phyloP scores from a whole-genome alignment of 2,888 invertebrate genomes.

The Amorpha juglandis region DNA sequence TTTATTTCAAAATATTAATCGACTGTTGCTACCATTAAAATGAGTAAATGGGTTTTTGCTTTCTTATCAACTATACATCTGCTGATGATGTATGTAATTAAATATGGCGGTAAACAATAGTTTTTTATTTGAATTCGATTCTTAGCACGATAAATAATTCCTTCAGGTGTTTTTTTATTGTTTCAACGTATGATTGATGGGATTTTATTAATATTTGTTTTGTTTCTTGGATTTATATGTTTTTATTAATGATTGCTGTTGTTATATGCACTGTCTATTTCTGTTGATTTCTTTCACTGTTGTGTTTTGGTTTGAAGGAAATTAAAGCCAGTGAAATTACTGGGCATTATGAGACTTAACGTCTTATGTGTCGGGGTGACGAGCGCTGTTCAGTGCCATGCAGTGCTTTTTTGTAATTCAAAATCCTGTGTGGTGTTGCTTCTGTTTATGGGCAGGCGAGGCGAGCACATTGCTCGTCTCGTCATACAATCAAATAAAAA shows the following conservation, averaged over 20 bases:
- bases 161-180: background rate
- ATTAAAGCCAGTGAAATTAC: too few species aligned
- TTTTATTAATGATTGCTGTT: background rate
- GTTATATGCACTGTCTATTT: too few species aligned
- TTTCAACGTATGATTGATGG: background rate
- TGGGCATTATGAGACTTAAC: too few species aligned
- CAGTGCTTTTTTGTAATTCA: too few species aligned
- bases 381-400: too few species aligned
- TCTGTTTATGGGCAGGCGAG: too few species aligned
- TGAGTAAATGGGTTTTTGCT: background rate
- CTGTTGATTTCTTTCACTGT: too few species aligned
- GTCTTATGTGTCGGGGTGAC: too few species aligned
- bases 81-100: slow-evolving; percentile 20
- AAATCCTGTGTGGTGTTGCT: too few species aligned
- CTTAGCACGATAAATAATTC: background rate
- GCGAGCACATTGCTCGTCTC: too few species aligned
- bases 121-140: slow-evolving; percentile 13
- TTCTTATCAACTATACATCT: slow-evolving; percentile 29
- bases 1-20: background rate
- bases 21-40: background rate
- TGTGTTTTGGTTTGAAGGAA: too few species aligned
- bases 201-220: background rate
- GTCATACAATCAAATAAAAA: too few species aligned
- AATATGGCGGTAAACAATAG: slow-evolving; percentile 12
- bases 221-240: background rate